Evolutionary conservation across 2,888 invertebrate species (phyloP), one percentile per base, ranked within the genome.

Genomic region (Cyaniris semiargus): DNA sequence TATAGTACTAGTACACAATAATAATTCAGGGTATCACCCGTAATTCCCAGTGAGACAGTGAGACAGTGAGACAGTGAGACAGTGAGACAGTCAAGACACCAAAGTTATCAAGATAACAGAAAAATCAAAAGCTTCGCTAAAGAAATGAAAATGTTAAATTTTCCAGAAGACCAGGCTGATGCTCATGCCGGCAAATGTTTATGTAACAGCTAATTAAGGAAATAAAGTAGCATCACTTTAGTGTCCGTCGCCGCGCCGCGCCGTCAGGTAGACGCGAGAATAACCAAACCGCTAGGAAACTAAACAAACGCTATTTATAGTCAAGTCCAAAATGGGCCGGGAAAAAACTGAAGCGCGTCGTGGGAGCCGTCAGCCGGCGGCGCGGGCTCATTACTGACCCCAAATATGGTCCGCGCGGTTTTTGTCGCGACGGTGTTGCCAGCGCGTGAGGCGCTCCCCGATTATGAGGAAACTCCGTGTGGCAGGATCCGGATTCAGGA

Each of bases 221-320:
- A 27, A 27, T n/a, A 21, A 38, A 71, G 71, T 8, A 71, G 38
- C 71, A 53, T 18, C 44, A 23, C 31, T 48, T 53, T 53, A 74
- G 13, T 53, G 53, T 53, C 48, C 18, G 48, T 74, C 74, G 48
- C 48, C 74, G 44, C 72, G 72, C 23, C 48, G 44, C 48, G 44
- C 23, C 38, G 44, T 5, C 48, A 48, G 48, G 74, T 27, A 15
- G 27, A 18, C 53, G 27, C 53, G 72, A 72, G 23, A 74, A 53
- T 53, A 74, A 53, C 44, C 48, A 53, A 53, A 15, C 23, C 48
- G 72, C 27, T 66, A 66, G 38, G 44, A 44, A 72, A 44, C 44
- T 72, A 53, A 74, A 74, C 74, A 74, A 27, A 44, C 53, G 27
- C 74, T 74, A 74, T 53, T 74, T 74, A 74, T 74, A 74, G 74